Evolutionary conservation across 37 sponge, comb jelly and placozoan genomes (phyloP).

Genomic region (Spongilla lacustris): DNA sequence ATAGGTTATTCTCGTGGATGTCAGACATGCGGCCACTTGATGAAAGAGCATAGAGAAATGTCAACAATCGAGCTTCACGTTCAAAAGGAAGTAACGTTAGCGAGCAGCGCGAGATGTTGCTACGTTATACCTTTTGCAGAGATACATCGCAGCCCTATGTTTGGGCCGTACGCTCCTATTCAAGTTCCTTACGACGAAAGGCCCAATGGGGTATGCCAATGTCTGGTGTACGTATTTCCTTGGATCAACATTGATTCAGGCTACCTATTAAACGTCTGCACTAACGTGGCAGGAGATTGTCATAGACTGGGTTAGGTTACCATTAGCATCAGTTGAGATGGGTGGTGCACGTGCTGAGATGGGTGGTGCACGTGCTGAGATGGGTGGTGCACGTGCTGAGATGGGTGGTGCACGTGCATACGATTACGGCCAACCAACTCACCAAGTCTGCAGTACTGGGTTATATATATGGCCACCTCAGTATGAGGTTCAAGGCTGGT

Average conservation of each 20-base stretch:
- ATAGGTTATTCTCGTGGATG: slow-evolving; percentile 11
- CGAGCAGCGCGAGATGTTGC: slow-evolving; percentile 6
- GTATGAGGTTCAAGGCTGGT: no score
- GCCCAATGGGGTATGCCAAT: neutral
- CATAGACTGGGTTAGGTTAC: no score
- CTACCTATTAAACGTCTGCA: neutral
- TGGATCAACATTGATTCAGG: neutral
- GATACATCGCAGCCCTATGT: slow-evolving; percentile 27
- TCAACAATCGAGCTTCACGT: slow-evolving; percentile 33
- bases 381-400: no score
- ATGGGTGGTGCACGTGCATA: no score
- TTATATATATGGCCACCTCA: no score
- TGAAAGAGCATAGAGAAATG: slow-evolving; percentile 41
- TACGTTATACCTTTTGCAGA: slow-evolving; percentile 13
- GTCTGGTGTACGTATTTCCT: neutral
- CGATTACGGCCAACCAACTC: no score
- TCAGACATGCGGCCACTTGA: slow-evolving; percentile 34
- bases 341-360: no score
- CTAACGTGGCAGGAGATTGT: no score
- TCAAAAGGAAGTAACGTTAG: slow-evolving; percentile 14
- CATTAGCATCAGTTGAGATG: neutral
- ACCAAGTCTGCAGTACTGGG: no score
- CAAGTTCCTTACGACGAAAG: slow-evolving; percentile 24
- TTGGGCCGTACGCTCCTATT: slow-evolving; percentile 34
- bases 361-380: no score